These are phyloP conservation scores for Ramphastos sulfuratus DNA, from an alignment of 2,113 vertebrate genomes.

Conservation along the genomic window DNA sequence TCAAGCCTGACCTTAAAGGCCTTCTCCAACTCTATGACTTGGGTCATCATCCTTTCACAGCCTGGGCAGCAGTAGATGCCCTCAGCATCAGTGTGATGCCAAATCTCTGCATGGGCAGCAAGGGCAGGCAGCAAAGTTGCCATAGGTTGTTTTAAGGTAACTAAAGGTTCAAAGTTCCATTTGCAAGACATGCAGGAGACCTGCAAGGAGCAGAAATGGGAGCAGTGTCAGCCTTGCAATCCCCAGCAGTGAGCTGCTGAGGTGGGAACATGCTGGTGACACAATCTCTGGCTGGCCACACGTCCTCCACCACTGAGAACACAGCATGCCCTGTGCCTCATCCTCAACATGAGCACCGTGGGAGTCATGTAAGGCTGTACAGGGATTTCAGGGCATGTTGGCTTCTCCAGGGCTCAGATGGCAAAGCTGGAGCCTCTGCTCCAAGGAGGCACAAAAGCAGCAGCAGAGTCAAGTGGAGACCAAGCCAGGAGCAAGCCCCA, in stretches of 20 bases:
- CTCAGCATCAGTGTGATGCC: not conserved
- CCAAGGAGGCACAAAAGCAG: not conserved
- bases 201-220: not conserved
- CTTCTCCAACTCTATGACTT: not conserved
- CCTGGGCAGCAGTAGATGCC: not conserved
- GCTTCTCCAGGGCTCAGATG: not conserved
- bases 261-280: not conserved
- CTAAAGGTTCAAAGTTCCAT: not conserved
- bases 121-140: not conserved
- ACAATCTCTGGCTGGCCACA: not conserved
- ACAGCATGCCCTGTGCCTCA: rapidly evolving
- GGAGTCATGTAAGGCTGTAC: not conserved
- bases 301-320: not conserved
- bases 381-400: rapidly evolving
- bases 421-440: not conserved
- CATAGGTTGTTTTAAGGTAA: rapidly evolving
- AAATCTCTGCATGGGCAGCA: not conserved
- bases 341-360: not conserved
- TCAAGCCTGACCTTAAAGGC: too few species aligned
- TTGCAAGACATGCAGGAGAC: not conserved
- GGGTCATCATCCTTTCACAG: not conserved
- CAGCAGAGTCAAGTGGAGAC: not conserved
- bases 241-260: rapidly evolving
- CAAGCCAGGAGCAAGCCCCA: not conserved
- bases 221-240: not conserved